Evolutionary conservation across 2,797 vertebrate genomes (phyloP).

Genomic region (Scarus forsteni): DNA sequence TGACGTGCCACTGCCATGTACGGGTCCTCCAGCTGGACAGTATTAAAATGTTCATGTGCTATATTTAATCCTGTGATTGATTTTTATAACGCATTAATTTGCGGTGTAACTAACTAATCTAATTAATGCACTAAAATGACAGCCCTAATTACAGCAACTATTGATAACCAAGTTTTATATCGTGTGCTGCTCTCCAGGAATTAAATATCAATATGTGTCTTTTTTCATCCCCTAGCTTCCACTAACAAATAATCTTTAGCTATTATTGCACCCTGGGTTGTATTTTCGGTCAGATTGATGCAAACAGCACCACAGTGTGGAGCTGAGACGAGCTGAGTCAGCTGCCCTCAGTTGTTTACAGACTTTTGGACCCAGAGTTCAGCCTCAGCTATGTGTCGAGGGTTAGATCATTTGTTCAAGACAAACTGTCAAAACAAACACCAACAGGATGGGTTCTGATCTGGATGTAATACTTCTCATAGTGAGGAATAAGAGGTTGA

Average conservation of each 20-base stretch:
- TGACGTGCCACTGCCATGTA: too few species aligned
- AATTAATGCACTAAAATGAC: too few species aligned
- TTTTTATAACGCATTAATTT: too few species aligned
- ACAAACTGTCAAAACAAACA: conserved; percentile 43
- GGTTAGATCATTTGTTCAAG: conserved; percentile 40
- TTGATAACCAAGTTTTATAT: too few species aligned
- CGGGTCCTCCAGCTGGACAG: too few species aligned
- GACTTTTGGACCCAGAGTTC: conserved; percentile 51
- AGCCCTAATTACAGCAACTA: too few species aligned
- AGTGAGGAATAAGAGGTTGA: background rate
- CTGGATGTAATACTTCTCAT: background rate
- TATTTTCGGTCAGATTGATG: conserved; percentile 4
- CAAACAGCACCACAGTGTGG: conserved; percentile 45
- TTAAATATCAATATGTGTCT: too few species aligned
- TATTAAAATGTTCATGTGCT: too few species aligned
- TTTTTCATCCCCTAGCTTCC: too few species aligned
- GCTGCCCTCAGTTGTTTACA: conserved; percentile 62
- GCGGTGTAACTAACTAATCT: too few species aligned
- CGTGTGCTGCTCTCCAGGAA: too few species aligned
- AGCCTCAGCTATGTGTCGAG: conserved; percentile 47
- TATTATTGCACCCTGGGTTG: background rate
- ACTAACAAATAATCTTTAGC: background rate
- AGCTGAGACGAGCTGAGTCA: conserved; percentile 59
- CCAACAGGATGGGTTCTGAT: conserved; percentile 12
- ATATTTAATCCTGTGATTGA: too few species aligned